Conservation (phyloP, 2,797 vertebrate species). For the Phoebastria nigripes region DNA sequence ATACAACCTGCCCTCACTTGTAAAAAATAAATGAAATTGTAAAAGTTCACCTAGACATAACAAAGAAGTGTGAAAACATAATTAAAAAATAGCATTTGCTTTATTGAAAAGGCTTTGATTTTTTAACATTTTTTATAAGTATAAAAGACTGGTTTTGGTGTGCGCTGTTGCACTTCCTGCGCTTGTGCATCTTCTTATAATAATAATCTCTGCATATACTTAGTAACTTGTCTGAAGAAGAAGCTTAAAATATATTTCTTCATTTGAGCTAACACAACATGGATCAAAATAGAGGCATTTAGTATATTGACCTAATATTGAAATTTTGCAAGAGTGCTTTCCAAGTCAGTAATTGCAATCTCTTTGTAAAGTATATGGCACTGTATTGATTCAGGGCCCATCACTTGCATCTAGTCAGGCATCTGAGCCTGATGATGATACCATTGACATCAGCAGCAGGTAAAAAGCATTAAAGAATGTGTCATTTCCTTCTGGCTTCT, state of each 20-base stretch:
- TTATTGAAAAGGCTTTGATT: neutral
- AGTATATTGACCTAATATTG: conserved; percentile 68
- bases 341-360: conserved; percentile 63
- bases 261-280: conserved; percentile 16
- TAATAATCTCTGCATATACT: neutral
- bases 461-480: conserved; percentile 30
- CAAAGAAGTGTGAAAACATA: neutral
- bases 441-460: neutral
- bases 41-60: neutral
- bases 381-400: conserved; percentile 66
- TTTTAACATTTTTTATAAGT: conserved; percentile 24
- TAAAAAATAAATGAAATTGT: neutral
- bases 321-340: conserved; percentile 65
- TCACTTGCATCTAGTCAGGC: conserved; percentile 37
- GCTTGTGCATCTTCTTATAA: conserved; percentile 1
- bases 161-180: neutral
- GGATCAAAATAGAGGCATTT: conserved; percentile 63
- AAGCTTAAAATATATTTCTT: conserved; percentile 50
- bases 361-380: conserved; percentile 53
- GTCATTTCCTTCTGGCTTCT: conserved; percentile 31
- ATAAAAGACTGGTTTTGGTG: neutral
- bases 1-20: neutral
- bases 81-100: neutral
- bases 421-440: conserved; percentile 45
- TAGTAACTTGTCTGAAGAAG: conserved; percentile 54